These are phyloP conservation scores for Leptobrachium ailaonicum DNA, from an alignment of 2,113 vertebrate species.

Conservation along the genomic window DNA sequence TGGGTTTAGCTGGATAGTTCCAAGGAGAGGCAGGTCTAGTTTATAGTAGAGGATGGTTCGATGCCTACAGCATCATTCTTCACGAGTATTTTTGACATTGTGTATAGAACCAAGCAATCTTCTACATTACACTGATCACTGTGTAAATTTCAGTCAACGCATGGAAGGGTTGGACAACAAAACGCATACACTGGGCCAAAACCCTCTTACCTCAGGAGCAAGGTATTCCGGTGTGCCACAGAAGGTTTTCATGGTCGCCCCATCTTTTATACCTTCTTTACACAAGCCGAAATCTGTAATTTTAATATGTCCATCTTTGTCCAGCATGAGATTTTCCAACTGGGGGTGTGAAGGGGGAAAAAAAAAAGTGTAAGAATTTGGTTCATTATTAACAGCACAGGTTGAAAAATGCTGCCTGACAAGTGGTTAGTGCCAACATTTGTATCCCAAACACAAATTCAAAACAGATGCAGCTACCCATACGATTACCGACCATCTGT, in stretches of 20 bases:
- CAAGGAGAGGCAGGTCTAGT: too few relatives aligned
- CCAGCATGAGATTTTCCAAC: slow-evolving; percentile 98
- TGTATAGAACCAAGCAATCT: too few relatives aligned
- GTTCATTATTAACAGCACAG: not conserved
- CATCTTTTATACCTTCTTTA: slow-evolving; percentile 97
- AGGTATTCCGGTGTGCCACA: slow-evolving; percentile 97
- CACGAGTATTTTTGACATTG: too few relatives aligned
- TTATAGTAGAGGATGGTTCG: too few relatives aligned
- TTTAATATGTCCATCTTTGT: slow-evolving; percentile 97
- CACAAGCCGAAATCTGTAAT: slow-evolving; percentile 97
- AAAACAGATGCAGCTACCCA: slow-evolving; percentile 18
- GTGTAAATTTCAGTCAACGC: too few relatives aligned
- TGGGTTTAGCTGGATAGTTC: too few relatives aligned
- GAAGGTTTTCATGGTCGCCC: slow-evolving; percentile 98
- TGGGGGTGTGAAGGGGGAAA: slow-evolving; percentile 51
- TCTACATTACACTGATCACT: too few relatives aligned
- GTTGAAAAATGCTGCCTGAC: not conserved
- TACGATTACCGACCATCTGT: slow-evolving; percentile 4
- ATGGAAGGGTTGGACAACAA: too few relatives aligned
- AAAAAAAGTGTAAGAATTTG: not conserved
- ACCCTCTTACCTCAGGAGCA: slow-evolving; percentile 83
- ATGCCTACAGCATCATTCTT: too few relatives aligned
- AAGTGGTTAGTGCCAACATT: not conserved
- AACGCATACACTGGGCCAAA: not conserved
- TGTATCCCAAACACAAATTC: not conserved